These are phyloP conservation scores for Paelopatides confundens DNA, from an alignment of 53 echinoderm and acorn worm species.

Conservation along the genomic window DNA sequence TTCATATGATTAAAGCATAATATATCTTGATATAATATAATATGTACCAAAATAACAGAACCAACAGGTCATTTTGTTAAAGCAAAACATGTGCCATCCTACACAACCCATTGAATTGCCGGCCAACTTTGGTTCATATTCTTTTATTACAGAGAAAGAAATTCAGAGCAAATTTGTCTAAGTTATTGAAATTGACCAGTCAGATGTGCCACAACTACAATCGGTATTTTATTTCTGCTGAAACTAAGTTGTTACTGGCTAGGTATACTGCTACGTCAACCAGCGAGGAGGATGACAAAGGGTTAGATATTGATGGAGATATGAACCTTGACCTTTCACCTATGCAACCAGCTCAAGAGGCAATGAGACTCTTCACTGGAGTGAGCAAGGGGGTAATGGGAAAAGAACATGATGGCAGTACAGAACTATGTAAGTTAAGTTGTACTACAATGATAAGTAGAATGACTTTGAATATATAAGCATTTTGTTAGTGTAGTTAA, in stretches of 20 bases:
- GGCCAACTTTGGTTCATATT: background rate
- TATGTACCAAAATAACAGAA: too few relatives aligned
- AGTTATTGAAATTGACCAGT: background rate
- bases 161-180: background rate
- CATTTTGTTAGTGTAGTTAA: too few relatives aligned
- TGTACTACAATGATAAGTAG: too few relatives aligned
- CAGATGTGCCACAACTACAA: slow-evolving; percentile 36
- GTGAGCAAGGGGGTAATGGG: slow-evolving; percentile 84
- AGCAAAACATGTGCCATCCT: too few relatives aligned
- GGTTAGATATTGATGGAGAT: background rate
- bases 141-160: background rate
- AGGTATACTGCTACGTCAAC: background rate
- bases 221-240: slow-evolving; percentile 5
- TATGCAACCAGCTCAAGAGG: slow-evolving; percentile 77
- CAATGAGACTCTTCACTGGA: slow-evolving; percentile 86
- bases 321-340: slow-evolving; percentile 59
- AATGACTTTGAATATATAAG: too few relatives aligned
- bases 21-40: too few relatives aligned
- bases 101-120: too few relatives aligned
- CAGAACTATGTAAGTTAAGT: slow-evolving; percentile 9
- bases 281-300: background rate
- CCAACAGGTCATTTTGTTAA: too few relatives aligned
- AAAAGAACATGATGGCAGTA: slow-evolving; percentile 62
- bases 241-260: slow-evolving; percentile 21
- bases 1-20: too few relatives aligned